phyloP scores from a whole-genome alignment of 2,797 vertebrate species.

The Propithecus deckenii region DNA sequence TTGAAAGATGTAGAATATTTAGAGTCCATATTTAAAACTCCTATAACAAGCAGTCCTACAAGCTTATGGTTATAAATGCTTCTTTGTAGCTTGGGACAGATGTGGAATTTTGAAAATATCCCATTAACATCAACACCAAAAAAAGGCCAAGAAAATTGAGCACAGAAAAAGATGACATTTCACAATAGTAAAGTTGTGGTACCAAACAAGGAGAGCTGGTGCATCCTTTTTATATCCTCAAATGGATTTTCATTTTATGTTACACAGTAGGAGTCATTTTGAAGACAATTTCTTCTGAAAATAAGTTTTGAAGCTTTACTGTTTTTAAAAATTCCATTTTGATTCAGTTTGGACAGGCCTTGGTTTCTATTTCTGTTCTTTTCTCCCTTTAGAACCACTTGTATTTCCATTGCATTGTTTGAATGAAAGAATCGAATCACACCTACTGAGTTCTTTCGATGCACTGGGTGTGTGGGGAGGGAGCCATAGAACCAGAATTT shows the following conservation, averaged over 20 bases:
- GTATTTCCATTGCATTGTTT: constrained; percentile 3
- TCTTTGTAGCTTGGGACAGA: constrained; percentile 66
- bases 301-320: constrained; percentile 57
- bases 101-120: constrained; percentile 65
- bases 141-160: constrained; percentile 64
- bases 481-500: background rate
- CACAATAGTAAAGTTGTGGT: constrained; percentile 48
- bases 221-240: constrained; percentile 64
- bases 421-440: background rate
- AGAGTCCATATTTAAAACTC: constrained; percentile 69
- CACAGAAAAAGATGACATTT: constrained; percentile 66
- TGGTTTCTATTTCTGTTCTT: constrained; percentile 37
- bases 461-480: background rate
- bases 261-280: constrained; percentile 61
- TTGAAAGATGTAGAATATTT: constrained; percentile 69
- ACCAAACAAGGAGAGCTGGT: constrained; percentile 42
- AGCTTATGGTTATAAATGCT: constrained; percentile 43
- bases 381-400: constrained; percentile 20
- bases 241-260: constrained; percentile 67
- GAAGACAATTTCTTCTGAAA: constrained; percentile 71
- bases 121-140: constrained; percentile 55
- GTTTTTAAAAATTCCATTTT: constrained; percentile 66
- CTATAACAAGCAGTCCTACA: constrained; percentile 45
- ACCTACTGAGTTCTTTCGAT: background rate
- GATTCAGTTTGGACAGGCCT: constrained; percentile 38